Evolutionary conservation across 2,797 vertebrate genomes (phyloP).

Genomic region (Oryzias dopingdopingensis): DNA sequence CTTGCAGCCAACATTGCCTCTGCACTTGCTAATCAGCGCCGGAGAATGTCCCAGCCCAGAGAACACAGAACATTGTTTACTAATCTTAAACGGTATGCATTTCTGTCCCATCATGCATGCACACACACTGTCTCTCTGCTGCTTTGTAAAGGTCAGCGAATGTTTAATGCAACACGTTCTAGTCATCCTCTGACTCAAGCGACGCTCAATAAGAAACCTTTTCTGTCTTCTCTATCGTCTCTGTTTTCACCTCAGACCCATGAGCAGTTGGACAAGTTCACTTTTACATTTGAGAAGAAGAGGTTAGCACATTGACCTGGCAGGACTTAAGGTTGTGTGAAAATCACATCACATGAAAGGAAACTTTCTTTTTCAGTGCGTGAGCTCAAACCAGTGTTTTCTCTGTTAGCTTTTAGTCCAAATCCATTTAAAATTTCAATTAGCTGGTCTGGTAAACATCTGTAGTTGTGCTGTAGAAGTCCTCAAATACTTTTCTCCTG

Average conservation of each 20-base stretch:
- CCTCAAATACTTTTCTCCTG: no score
- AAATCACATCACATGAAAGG: no score
- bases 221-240: neutral
- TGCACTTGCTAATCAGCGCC: slow-evolving; percentile 3
- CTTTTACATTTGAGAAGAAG: neutral
- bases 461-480: no score
- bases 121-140: slow-evolving; percentile 18
- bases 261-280: neutral
- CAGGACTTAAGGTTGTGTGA: no score
- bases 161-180: slow-evolving; percentile 60
- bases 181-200: slow-evolving; percentile 28
- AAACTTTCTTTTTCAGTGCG: no score
- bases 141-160: slow-evolving; percentile 55
- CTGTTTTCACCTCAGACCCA: slow-evolving; percentile 1
- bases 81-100: slow-evolving; percentile 40
- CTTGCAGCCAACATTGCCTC: neutral
- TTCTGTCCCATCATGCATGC: slow-evolving; percentile 19
- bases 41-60: neutral
- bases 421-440: no score
- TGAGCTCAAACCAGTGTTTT: no score
- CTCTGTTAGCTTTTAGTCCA: no score
- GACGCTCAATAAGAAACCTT: slow-evolving; percentile 12
- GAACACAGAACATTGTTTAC: slow-evolving; percentile 53
- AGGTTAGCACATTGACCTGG: no score
- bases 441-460: no score